These are phyloP conservation scores for Heterotilapia buettikoferi DNA, from an alignment of 2,113 vertebrate species.

Conservation along the genomic window DNA sequence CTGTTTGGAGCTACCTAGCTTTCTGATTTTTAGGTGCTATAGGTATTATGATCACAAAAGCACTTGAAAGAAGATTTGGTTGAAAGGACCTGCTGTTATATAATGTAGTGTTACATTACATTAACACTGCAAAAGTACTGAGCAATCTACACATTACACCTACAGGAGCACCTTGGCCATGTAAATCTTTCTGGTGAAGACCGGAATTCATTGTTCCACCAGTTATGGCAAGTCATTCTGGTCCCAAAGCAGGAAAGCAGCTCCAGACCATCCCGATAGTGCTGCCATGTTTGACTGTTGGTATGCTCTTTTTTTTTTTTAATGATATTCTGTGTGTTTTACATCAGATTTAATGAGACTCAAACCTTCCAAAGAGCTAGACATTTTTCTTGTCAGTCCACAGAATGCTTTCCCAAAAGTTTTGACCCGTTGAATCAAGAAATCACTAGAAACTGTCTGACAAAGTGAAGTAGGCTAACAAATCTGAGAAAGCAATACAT, in stretches of 20 bases:
- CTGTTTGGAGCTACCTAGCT: neutral
- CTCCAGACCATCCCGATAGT: neutral
- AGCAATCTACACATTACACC: neutral
- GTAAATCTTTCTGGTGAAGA: neutral
- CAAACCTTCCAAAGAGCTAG: neutral
- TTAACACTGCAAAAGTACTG: neutral
- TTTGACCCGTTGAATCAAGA: neutral
- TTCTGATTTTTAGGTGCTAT: neutral
- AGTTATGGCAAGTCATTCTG: neutral
- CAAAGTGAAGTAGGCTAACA: neutral
- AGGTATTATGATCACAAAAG: neutral
- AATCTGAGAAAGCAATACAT: neutral
- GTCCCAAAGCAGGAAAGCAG: neutral
- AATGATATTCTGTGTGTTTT: neutral
- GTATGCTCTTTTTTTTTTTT: neutral
- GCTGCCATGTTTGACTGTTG: neutral
- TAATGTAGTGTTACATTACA: neutral
- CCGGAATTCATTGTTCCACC: neutral
- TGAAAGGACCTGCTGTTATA: neutral
- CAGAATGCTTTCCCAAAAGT: neutral
- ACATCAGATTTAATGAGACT: neutral
- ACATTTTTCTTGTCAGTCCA: neutral
- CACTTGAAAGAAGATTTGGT: neutral
- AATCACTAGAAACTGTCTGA: neutral
- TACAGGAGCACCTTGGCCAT: neutral